These are phyloP conservation scores for Platichthys stellatus DNA, from an alignment of 2,113 vertebrate species.

Conservation along the genomic window DNA sequence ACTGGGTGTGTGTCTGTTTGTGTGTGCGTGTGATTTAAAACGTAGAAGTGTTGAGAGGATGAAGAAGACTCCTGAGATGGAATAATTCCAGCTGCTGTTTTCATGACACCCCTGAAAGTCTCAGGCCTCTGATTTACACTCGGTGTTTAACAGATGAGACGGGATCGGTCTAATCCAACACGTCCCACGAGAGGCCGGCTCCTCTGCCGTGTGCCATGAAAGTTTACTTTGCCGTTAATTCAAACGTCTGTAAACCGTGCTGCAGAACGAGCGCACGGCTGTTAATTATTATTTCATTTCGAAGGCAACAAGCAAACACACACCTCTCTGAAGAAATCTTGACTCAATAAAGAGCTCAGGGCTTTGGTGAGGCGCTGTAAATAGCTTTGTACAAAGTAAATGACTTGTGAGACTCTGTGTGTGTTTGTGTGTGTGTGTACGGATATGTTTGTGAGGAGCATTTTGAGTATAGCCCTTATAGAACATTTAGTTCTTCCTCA, in stretches of 20 bases:
- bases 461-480: too few relatives aligned
- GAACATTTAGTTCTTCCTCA: too few relatives aligned
- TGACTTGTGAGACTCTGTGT: slow-evolving; percentile 21
- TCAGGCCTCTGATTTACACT: slow-evolving; percentile 36
- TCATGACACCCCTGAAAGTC: background rate
- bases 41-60: background rate
- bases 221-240: slow-evolving; percentile 12
- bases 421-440: slow-evolving; percentile 13
- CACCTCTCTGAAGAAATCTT: slow-evolving; percentile 16
- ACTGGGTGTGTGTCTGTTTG: too few relatives aligned
- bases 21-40: too few relatives aligned
- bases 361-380: slow-evolving; percentile 41
- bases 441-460: background rate
- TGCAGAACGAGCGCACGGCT: background rate
- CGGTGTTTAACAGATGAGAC: slow-evolving; percentile 41
- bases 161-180: slow-evolving; percentile 37
- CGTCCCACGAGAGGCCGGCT: background rate
- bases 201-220: slow-evolving; percentile 12
- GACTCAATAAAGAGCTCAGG: slow-evolving; percentile 34
- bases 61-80: slow-evolving; percentile 5
- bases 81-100: slow-evolving; percentile 18
- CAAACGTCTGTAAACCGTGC: slow-evolving; percentile 13
- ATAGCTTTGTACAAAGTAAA: slow-evolving; percentile 39
- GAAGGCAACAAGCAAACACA: slow-evolving; percentile 15
- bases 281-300: slow-evolving; percentile 32